A percentile compares a stretch with the other conserved stretches of the same genome.
These are phyloP conservation scores for Nymphicus hollandicus DNA, from an alignment of 2,113 vertebrate species.

Conservation along the genomic window DNA sequence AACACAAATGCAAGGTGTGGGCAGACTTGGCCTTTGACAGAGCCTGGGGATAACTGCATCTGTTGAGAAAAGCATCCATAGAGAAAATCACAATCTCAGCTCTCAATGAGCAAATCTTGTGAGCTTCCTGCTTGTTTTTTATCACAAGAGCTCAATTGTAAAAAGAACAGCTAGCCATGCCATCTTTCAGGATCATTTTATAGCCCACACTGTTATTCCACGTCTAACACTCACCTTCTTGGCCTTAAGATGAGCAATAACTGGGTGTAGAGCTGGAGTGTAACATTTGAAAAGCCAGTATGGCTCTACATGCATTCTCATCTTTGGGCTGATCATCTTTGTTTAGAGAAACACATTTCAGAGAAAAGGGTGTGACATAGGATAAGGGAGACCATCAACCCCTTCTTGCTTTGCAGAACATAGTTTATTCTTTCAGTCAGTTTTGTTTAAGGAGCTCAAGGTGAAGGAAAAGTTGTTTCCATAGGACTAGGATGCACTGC, in stretches of 20 bases:
- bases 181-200: not conserved
- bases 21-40: not conserved
- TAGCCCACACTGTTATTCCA: not conserved
- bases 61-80: not conserved
- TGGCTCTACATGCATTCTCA: not conserved
- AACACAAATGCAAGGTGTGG: not conserved
- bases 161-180: not conserved
- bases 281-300: not conserved
- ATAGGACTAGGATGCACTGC: not conserved
- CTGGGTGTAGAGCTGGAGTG: not conserved
- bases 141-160: not conserved
- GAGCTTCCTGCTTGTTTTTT: not conserved
- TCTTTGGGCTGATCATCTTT: not conserved
- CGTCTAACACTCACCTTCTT: not conserved
- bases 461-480: not conserved
- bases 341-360: not conserved
- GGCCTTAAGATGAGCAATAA: not conserved
- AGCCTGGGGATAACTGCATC: not conserved
- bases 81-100: not conserved
- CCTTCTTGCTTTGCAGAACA: not conserved
- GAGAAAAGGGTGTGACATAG: not conserved
- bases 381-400: not conserved
- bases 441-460: not conserved
- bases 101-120: not conserved
- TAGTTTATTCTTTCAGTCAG: not conserved